A percentile compares a stretch with the other conserved stretches of the same genome.
phyloP scores from a whole-genome alignment of 2,113 vertebrate genomes.

The Meleagris gallopavo region DNA sequence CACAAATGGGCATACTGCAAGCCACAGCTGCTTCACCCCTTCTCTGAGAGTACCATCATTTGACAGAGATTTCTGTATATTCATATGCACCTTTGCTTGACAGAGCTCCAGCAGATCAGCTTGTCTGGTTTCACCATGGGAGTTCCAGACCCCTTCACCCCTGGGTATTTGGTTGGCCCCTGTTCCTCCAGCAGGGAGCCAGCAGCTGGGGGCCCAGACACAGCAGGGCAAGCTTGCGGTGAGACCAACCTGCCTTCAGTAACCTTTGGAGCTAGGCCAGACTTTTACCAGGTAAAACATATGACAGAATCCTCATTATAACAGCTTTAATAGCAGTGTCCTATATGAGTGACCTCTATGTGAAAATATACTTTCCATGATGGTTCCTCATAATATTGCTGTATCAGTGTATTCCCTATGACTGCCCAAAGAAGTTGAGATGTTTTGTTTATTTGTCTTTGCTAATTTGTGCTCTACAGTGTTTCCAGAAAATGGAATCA shows the following conservation, averaged over 20 bases:
- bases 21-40: neutral
- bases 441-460: neutral
- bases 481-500: neutral
- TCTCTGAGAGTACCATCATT: neutral
- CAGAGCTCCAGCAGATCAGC: neutral
- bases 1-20: neutral
- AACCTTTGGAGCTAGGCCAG: neutral
- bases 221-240: neutral
- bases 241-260: neutral
- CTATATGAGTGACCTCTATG: neutral
- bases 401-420: neutral
- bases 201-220: neutral
- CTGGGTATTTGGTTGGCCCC: neutral
- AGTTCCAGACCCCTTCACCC: neutral
- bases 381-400: neutral
- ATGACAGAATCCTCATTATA: neutral
- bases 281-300: neutral
- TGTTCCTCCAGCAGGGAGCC: accelerated
- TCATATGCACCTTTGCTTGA: neutral
- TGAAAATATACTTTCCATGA: neutral
- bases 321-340: neutral
- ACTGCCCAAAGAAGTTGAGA: neutral
- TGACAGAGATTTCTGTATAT: neutral
- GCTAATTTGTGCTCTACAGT: neutral
- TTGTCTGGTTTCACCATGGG: neutral